A percentile compares a stretch with the other conserved stretches of the same genome.
These are phyloP conservation scores for Calcarius lapponicus DNA, from an alignment of 2,797 vertebrate genomes.

Conservation along the genomic window DNA sequence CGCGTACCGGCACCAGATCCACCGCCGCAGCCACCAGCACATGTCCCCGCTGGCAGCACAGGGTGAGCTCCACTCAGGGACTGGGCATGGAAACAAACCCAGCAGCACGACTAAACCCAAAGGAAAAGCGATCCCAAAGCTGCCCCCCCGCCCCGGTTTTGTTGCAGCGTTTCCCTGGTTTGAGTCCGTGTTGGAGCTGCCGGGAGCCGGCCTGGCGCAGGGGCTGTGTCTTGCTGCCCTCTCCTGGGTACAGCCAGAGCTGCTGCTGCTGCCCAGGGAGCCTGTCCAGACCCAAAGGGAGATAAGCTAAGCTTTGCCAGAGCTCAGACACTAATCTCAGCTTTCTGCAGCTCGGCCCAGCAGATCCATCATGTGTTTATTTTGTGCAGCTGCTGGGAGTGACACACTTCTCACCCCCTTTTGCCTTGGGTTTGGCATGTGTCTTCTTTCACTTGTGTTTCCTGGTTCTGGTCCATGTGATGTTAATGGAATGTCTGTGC, in stretches of 20 bases:
- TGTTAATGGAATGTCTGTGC: not conserved
- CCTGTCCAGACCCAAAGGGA: not conserved
- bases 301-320: not conserved
- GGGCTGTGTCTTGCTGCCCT: slow-evolving; percentile 57
- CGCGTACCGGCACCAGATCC: slow-evolving; percentile 97
- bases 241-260: slow-evolving; percentile 55
- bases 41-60: slow-evolving; percentile 98
- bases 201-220: fast-evolving
- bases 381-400: not conserved
- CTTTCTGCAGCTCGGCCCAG: not conserved
- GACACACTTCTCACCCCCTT: not conserved
- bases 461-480: not conserved
- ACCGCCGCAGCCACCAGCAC: slow-evolving; percentile 95
- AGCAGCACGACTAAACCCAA: not conserved
- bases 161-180: fast-evolving
- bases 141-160: not conserved
- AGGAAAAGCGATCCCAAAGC: fast-evolving
- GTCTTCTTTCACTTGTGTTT: not conserved
- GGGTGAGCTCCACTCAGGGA: slow-evolving; percentile 76
- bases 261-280: not conserved
- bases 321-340: not conserved
- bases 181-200: not conserved
- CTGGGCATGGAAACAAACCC: not conserved
- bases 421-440: not conserved
- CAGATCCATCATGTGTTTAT: fast-evolving